These are phyloP conservation scores for Anser cygnoides DNA, from an alignment of 2,113 vertebrate genomes.

Conservation along the genomic window DNA sequence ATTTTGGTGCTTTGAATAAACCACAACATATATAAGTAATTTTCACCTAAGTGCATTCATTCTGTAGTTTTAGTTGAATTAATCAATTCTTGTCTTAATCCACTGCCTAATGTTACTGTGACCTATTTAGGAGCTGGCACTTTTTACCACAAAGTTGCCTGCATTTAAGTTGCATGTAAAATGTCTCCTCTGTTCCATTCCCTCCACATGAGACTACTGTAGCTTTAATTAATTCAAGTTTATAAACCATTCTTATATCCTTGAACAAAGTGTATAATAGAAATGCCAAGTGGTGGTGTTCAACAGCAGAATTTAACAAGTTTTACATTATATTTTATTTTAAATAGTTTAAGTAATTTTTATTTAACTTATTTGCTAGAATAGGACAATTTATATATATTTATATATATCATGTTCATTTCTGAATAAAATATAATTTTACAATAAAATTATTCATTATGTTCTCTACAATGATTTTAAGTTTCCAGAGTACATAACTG, in stretches of 20 bases:
- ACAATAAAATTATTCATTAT: neutral
- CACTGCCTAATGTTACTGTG: neutral
- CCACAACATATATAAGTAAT: neutral
- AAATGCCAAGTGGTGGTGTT: neutral
- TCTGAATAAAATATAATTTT: neutral
- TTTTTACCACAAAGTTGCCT: neutral
- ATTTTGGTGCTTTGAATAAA: neutral
- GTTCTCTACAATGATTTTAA: neutral
- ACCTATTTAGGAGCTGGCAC: neutral
- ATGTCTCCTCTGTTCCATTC: neutral
- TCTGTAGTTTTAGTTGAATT: neutral
- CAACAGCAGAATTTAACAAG: neutral
- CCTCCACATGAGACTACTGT: neutral
- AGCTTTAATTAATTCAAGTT: slow-evolving; percentile 12
- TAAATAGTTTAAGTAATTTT: neutral
- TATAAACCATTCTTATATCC: neutral
- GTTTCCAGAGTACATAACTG: neutral
- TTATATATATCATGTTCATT: neutral
- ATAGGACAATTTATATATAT: neutral
- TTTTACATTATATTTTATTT: neutral
- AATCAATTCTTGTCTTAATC: neutral
- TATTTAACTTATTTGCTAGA: neutral
- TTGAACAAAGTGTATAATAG: neutral
- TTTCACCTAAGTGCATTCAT: neutral
- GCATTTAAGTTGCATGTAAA: neutral